Evolutionary conservation across 1,140 invertebrate genomes (phyloP).

Genomic region (Elymnias hypermnestra): DNA sequence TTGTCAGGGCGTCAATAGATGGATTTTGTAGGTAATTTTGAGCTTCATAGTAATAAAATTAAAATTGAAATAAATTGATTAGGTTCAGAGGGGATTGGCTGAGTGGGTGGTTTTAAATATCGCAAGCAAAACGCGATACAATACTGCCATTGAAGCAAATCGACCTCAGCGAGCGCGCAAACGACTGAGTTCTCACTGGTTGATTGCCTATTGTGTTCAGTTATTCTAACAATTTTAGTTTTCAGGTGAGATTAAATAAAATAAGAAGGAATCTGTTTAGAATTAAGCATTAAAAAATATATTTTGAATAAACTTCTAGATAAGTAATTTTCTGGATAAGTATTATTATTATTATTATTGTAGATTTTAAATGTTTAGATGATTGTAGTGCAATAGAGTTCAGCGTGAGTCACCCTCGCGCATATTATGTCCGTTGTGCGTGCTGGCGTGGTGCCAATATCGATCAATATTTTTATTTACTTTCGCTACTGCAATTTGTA

Average conservation of each 20-base stretch:
- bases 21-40: constrained; percentile 42
- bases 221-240: neutral
- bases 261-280: neutral
- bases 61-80: constrained; percentile 30
- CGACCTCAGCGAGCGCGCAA: constrained; percentile 51
- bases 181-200: constrained; percentile 55
- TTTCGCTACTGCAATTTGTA: constrained; percentile 16
- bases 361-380: neutral
- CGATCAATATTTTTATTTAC: constrained; percentile 21
- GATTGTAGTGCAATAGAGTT: neutral
- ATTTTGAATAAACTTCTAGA: neutral
- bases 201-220: constrained; percentile 25
- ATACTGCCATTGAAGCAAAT: constrained; percentile 55
- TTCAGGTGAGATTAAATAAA: constrained; percentile 5
- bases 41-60: constrained; percentile 22
- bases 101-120: constrained; percentile 44
- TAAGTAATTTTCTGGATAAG: too few relatives aligned
- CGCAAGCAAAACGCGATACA: constrained; percentile 35
- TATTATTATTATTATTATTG: too few relatives aligned
- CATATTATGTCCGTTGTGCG: constrained; percentile 21
- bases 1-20: constrained; percentile 25
- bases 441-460: constrained; percentile 20
- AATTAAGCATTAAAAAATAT: neutral
- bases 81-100: constrained; percentile 33
- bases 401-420: constrained; percentile 19